Evolutionary conservation across 2,797 vertebrate genomes (phyloP).

Genomic region (Macropus fuliginosus): DNA sequence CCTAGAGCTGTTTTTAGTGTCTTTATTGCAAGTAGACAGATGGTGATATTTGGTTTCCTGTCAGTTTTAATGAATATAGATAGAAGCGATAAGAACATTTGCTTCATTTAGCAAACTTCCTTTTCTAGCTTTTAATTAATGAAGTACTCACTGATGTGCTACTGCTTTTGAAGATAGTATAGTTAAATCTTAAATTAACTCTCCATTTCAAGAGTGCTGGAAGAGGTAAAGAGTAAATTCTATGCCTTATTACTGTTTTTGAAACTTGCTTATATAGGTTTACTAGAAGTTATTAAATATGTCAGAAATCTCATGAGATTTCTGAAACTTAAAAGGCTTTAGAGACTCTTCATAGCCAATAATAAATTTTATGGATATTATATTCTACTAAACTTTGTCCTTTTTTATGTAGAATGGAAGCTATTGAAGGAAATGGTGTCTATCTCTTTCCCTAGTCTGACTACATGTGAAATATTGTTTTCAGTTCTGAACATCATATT

Average conservation of each 20-base stretch:
- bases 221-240: constrained; percentile 56
- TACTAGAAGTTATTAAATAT: constrained; percentile 18
- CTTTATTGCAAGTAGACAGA: constrained; percentile 85
- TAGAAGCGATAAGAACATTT: constrained; percentile 85
- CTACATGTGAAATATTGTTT: background rate
- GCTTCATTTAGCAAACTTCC: constrained; percentile 85
- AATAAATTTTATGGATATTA: constrained; percentile 12
- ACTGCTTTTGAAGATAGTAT: constrained; percentile 73
- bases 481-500: background rate
- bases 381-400: background rate
- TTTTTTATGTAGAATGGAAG: background rate
- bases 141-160: constrained; percentile 78
- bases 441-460: background rate
- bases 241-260: constrained; percentile 44
- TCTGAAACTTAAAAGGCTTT: background rate
- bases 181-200: constrained; percentile 56
- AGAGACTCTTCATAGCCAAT: accelerated
- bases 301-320: background rate
- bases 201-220: background rate
- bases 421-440: background rate
- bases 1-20: constrained; percentile 82
- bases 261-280: constrained; percentile 62
- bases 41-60: constrained; percentile 87
- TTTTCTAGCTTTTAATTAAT: constrained; percentile 85
- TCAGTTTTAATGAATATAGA: constrained; percentile 86